phyloP scores from a whole-genome alignment of 2,888 invertebrate species.

The Gandaritis pyraliata region DNA sequence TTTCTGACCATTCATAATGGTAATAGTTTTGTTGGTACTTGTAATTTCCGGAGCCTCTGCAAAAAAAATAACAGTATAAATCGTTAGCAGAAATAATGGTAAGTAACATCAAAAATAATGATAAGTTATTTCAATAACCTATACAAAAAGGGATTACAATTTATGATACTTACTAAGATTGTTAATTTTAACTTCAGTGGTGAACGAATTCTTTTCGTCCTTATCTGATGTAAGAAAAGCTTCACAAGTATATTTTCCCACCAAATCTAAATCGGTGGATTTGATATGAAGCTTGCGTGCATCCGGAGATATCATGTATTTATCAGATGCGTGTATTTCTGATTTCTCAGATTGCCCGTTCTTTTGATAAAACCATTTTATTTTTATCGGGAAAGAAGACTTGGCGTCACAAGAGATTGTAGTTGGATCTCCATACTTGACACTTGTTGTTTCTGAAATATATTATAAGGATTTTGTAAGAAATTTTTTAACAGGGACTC shows the following conservation, averaged over 20 bases:
- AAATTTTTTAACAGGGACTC: too few relatives aligned
- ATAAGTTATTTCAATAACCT: too few relatives aligned
- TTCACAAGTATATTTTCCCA: slow-evolving; percentile 35
- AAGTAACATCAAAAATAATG: too few relatives aligned
- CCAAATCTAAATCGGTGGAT: slow-evolving; percentile 21
- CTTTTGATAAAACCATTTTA: slow-evolving; percentile 29
- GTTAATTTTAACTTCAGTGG: slow-evolving; percentile 27
- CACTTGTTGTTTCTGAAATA: slow-evolving; percentile 19
- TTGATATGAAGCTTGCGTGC: slow-evolving; percentile 17
- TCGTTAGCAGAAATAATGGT: too few relatives aligned
- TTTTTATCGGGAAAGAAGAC: slow-evolving; percentile 8
- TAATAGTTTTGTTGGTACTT: neutral
- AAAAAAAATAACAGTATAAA: neutral
- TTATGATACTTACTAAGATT: slow-evolving; percentile 28
- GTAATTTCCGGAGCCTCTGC: slow-evolving; percentile 22
- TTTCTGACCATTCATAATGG: slow-evolving; percentile 1
- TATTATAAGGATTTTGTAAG: neutral
- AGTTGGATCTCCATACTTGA: slow-evolving; percentile 5
- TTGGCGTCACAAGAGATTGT: slow-evolving; percentile 11
- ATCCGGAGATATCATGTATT: slow-evolving; percentile 19
- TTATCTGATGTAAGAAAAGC: slow-evolving; percentile 27
- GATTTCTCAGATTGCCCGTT: neutral
- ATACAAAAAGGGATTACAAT: too few relatives aligned
- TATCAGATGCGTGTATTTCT: slow-evolving; percentile 17
- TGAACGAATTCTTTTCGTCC: slow-evolving; percentile 16